Base-by-base conservation (phyloP, 2,888 invertebrate species). In the Notocelia uddmanniana region DNA sequence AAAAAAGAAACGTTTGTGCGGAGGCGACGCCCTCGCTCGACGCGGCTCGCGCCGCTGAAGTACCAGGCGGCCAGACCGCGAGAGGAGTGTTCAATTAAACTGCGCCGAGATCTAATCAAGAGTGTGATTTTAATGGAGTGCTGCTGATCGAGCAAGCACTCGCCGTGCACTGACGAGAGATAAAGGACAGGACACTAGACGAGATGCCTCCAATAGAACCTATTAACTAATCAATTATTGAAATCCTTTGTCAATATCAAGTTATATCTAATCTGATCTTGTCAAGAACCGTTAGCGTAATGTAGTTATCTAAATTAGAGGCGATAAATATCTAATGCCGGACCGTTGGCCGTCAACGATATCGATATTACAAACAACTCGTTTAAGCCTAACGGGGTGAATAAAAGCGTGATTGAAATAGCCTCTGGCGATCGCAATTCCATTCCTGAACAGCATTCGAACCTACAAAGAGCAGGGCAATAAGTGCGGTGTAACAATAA, bases 41-140 rank as follows among this genome's bases (percentile, higher is more conserved):
- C 76, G 78, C 31, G 77, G 74, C 74, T 77, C 79, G 76, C 79
- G 76, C 74, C 77, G 76, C 81, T 76, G 80, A 73, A 77, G 84
- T 85, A 89, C 88, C 88, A 89, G 89, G 89, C 86, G 85, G 80
- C 83, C 89, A 89, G 89, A 86, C 85, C 82, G 79, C 83, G 77
- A 76, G 79, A 78, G 84, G 82, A 86, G 87, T 83, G 85, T 89
- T 88, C 88, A 90, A 91, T 90, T 90, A 89, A 89, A 87, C 84
- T 82, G 84, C 85, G 80, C 82, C 80, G 82, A 85, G 88, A 90
- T 89, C 84, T 90, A 89, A 92, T 90, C 90, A 88, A 91, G 63
- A 63, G 88, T 88, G 89, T 87, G 87, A 90, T 89, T 90, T 89
- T 90, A 89, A 89, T 89, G 87, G 85, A 89, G 85, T 84, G 83